Evolutionary conservation across 2,113 vertebrate genomes (phyloP), one percentile per base, ranked within the genome.

Genomic region (Myodes glareolus): DNA sequence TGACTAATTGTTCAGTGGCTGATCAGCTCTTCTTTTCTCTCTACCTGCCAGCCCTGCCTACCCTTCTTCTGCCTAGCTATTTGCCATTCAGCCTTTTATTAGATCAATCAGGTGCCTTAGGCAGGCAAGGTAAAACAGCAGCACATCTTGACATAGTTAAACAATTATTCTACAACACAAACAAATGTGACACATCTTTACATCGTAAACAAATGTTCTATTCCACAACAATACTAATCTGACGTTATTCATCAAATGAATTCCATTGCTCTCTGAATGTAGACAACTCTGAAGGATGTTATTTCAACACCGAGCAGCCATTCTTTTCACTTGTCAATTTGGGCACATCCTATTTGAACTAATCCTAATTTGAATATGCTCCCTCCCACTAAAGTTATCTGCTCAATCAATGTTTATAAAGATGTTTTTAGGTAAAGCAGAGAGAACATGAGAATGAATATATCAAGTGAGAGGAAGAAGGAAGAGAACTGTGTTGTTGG

Each of bases 381-480:
- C 14, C 19, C 19, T 7, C 17, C 17, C 88, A 17, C 13, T 90
- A 33, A 78, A 67, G 63, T 14, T 29, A 50, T 88, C 36, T 92
- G 16, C 5, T 88, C 65, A 93, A 76, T 88, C 25, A 58, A 2
- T 58, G 55, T 58, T 77, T 42, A 45, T 1, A 19, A 29, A 68
- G 27, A 93, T n/a, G 52, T n/a, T 45, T 91, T 94, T 92, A 89
- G 36, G 31, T 52, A 84, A 92, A 88, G 47, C 68, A 2, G 13
- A 68, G 9, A 85, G 1, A 8, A 39, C 70, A n/a, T 52, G 7
- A n/a, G 52, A 67, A 94, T 33, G 65, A 85, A 58, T 52, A 29
- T 72, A 23, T 92, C n/a, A 77, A 92, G 72, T 36, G 90, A 81
- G 25, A 96, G 93, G 67, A 87, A 93, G 82, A 86, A 70, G 86